Evolutionary conservation across 2,797 vertebrate genomes (phyloP).

Genomic region (Streptopelia turtur): DNA sequence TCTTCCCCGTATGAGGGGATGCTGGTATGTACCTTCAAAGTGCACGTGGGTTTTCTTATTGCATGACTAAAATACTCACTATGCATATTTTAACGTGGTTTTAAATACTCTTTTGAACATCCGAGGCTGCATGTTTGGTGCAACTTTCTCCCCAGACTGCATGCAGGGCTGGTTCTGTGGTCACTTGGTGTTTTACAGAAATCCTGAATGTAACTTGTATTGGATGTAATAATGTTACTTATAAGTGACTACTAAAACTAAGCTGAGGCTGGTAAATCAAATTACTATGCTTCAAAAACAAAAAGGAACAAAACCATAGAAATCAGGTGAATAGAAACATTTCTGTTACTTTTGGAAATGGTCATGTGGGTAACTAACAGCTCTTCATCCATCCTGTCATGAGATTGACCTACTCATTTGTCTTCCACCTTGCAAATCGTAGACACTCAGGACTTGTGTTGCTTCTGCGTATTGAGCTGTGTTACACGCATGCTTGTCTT

Average conservation of each 20-base stretch:
- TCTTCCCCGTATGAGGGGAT: constrained; percentile 94
- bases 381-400: neutral
- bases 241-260: constrained; percentile 14
- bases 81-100: neutral
- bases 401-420: neutral
- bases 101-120: neutral
- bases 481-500: neutral
- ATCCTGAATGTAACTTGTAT: neutral
- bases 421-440: neutral
- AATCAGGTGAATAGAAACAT: neutral
- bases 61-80: constrained; percentile 61
- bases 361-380: constrained; percentile 16
- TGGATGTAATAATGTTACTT: neutral
- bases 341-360: neutral
- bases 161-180: neutral
- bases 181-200: neutral
- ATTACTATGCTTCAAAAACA: neutral
- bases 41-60: constrained; percentile 44
- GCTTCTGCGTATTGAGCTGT: neutral
- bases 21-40: constrained; percentile 89
- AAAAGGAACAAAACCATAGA: neutral
- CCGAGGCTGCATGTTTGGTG: constrained; percentile 40
- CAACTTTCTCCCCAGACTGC: neutral
- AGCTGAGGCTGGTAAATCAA: neutral
- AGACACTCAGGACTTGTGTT: neutral